Base-by-base conservation (phyloP, 2,888 invertebrate species). In the Smittia aterrima region DNA sequence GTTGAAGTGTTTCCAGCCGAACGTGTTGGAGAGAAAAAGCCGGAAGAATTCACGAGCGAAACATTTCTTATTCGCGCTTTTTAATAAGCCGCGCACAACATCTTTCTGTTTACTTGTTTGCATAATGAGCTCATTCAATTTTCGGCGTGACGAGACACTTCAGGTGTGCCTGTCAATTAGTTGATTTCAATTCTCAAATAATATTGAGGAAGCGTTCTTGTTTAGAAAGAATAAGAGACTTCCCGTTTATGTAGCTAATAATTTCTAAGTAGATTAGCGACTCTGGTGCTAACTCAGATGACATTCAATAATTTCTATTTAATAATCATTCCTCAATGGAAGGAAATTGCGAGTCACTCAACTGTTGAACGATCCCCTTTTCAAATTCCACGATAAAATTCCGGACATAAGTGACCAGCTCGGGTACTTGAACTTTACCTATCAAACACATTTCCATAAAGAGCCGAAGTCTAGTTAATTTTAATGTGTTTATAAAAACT, bases 1-100 rank as follows among this genome's bases (percentile, higher is more conserved):
- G 76, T 78, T 75, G 66, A 73, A 76, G 71, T 75, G 76, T 76
- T 76, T 77, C 76, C 76, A 70, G 53, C 22, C 68, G 38, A 18
- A 68, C 70, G 75, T 66, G 73, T 24, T 72, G 66, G 70, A 76
- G 79, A 80, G 78, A 81, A 81, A 82, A 82, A 83, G 80, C 79
- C 40, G 75, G 77, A 79, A 79, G 78, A 79, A 79, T 79, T 47
- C 4, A 47, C 11, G 16, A 47, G 47, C 11, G 47, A 47, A 47
- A 47, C 47, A 47, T n/a, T 47, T 11, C 16, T 11, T 47, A 13
- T 47, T 47, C 11, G 11, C 16, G 47, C 7, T 47, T 47, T 47
- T 47, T n/a, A 47, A 47, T 47, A 47, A 47, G 47, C 47, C 47
- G 47, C 47, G 11, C 16, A 47, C 11, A 47, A 47, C 2, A 47